Evolutionary conservation across 2,113 vertebrate species (phyloP).

Genomic region (Stictonetta naevosa): DNA sequence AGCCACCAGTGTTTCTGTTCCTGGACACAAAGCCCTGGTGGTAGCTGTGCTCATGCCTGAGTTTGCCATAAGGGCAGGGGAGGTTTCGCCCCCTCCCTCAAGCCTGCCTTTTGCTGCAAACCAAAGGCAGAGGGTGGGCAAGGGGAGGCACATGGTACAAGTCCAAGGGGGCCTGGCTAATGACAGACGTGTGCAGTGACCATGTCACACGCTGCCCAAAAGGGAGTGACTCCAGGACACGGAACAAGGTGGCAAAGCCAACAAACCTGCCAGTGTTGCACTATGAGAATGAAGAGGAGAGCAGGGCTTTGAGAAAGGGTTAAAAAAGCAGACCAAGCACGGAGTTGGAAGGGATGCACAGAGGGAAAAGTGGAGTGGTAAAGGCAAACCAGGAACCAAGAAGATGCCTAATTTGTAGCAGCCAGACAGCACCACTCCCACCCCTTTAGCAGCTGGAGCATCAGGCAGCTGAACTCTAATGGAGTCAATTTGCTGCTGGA

Average conservation of each 20-base stretch:
- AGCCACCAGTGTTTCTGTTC: neutral
- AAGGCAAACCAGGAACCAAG: neutral
- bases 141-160: neutral
- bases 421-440: conserved; percentile 44
- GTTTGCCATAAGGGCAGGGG: neutral
- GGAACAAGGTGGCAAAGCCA: neutral
- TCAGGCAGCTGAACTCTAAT: conserved; percentile 63
- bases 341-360: neutral
- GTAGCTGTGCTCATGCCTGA: neutral
- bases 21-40: neutral
- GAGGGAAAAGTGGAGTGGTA: neutral
- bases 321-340: neutral
- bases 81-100: neutral
- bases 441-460: conserved; percentile 63
- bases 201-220: rapidly evolving
- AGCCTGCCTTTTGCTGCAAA: neutral
- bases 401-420: conserved; percentile 20
- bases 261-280: neutral
- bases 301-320: neutral
- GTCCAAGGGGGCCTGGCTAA: neutral
- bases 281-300: neutral
- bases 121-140: neutral
- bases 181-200: rapidly evolving
- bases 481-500: conserved; percentile 68
- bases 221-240: neutral